Base-by-base conservation (phyloP, 2,888 invertebrate species). In the Bombylius major region DNA sequence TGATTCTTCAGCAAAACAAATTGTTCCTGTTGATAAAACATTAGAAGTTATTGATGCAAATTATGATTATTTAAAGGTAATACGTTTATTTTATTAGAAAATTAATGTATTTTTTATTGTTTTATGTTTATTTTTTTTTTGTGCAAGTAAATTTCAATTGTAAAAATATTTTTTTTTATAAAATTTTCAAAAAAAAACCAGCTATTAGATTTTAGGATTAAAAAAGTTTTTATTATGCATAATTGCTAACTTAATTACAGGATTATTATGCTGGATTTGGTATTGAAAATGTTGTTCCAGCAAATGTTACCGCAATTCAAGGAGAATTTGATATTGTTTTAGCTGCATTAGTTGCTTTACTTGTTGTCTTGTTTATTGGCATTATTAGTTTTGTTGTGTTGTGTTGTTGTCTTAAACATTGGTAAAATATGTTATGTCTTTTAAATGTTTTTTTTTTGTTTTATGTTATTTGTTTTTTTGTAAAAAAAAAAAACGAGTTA, bases 331-430 rank as follows among this genome's bases (percentile, higher is more conserved):
- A 93, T 72, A 86, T 91, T 32, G 90, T 91, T 0, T 74, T 92
- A 45, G 90, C 89, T 23, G 91, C 91, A 0, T 71, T 92, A 33
- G 89, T 92, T 62, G 92, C 92, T 1, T 75, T 93, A 1, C 77
- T 91, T 12, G 87, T 93, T 53, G 89, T 91, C 6, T 77, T 92
- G 1, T 83, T 90, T 66, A 89, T 92, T 32, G 92, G 92, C 6
- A 85, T 89, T 50, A 84, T 91, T 55, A 89, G 91, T 0, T 89
- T 92, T 63, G 80, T 88, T 56, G 87, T 91, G 9, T 85, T 91
- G 6, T 92, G 92, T 70, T 92, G 91, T 63, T 93, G 92, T 66
- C 78, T 92, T 14, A 85, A 89, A 65, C 88, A 90, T 67, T 91
- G 91, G 89, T 84, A 69, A 51, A 42, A 60, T 48, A 12, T 45